Evolutionary conservation across 2,113 vertebrate species (phyloP).

Genomic region (human): GRCh38 chr1:223611501-223612000

Average conservation of each 20-base stretch:
- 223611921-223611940: background rate
- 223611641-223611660: no score
- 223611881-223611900: rapidly evolving
- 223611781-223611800: background rate
- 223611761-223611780: background rate
- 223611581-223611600: no score
- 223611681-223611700: background rate
- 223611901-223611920: background rate
- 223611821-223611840: background rate
- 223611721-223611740: background rate
- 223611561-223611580: no score
- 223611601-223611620: no score
- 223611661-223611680: no score
- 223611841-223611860: background rate
- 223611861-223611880: rapidly evolving
- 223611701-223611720: background rate
- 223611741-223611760: background rate
- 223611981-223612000: background rate
- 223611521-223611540: no score
- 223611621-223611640: no score
- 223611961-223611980: rapidly evolving
- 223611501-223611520: no score
- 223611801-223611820: background rate
- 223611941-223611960: background rate
- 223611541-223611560: no score